phyloP scores from a whole-genome alignment of 2,888 invertebrate species.

The Callimorpha dominula region DNA sequence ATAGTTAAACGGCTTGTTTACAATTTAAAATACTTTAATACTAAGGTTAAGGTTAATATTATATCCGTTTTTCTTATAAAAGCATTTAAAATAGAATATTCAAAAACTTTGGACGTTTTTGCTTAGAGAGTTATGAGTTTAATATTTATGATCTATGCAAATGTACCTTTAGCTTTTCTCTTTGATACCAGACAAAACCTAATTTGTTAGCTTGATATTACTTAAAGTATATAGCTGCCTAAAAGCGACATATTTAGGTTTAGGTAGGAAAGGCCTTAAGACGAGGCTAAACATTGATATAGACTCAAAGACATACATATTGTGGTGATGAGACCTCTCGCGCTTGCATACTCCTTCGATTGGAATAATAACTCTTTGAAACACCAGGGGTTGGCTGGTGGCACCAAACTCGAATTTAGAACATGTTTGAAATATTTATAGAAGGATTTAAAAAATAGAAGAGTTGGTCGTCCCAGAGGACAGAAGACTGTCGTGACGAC shows the following conservation, averaged over 20 bases:
- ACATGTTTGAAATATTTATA: no score
- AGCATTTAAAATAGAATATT: slow-evolving; percentile 1
- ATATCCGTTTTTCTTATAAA: background rate
- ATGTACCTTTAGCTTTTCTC: background rate
- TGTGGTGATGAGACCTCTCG: no score
- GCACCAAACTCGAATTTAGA: no score
- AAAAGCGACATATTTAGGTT: background rate
- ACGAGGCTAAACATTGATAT: background rate
- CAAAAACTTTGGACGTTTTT: background rate
- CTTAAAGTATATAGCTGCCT: background rate
- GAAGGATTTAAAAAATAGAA: no score
- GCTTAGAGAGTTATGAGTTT: background rate
- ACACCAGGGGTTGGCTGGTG: no score
- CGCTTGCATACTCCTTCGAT: no score
- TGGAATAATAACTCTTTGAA: no score
- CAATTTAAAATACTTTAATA: background rate
- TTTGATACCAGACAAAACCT: background rate
- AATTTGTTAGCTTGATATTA: background rate
- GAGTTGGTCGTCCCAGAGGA: no score
- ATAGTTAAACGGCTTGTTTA: background rate
- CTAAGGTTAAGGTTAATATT: background rate
- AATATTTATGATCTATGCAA: background rate
- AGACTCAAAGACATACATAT: background rate
- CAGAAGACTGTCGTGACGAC: no score
- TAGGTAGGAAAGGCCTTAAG: background rate